Base-by-base conservation (phyloP, 2,113 vertebrate species). In the Octodon degus region DNA sequence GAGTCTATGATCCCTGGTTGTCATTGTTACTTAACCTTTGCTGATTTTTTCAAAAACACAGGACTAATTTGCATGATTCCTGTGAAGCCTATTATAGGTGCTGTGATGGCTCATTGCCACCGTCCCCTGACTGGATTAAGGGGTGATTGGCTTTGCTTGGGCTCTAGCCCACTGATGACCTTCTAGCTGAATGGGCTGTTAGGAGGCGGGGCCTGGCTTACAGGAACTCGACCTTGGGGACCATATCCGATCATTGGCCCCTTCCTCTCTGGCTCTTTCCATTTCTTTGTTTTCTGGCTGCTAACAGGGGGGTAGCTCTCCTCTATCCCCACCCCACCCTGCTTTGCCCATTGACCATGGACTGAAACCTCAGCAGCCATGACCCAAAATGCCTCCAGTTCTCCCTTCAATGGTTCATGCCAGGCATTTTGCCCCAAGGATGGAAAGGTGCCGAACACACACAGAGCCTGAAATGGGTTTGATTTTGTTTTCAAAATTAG, bases 1-100 rank as follows among this genome's bases (percentile, higher is more conserved):
- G 40, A 27, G 7, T 40, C 37, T 0, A 1, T 0, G 32, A 25
- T 25, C 40, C 9, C 1, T 10, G 30, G 20, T 77, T 30, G 30
- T 25, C 43, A 27, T 20, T 58, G 70, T 60, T 25, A 53, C 32
- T 50, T 43, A 62, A 86, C 68, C 47, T 86, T 25, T 4, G 10
- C 63, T 87, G 24, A 37, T 96, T 62, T 81, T 89, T 30, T 14
- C n/a, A 43, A 16, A 89, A 83, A 63, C 40, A 63, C 3, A 83
- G 22, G 53, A 25, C 43, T 79, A 32, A 7, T 68, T 34, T 91
- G 9, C 24, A 43, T 2, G 2, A 30, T 85, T 34, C 70, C 32
- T 8, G 0, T 22, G 22, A 83, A 19, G 1, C n/a, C 63, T 30
- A 5, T 24, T 25, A 0, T 60, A 5, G n/a, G 9, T 70, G 0